Evolutionary conservation across 2,797 vertebrate genomes (phyloP), one percentile per base, ranked within the genome.

Genomic region (Sebastes ruberrimus): DNA sequence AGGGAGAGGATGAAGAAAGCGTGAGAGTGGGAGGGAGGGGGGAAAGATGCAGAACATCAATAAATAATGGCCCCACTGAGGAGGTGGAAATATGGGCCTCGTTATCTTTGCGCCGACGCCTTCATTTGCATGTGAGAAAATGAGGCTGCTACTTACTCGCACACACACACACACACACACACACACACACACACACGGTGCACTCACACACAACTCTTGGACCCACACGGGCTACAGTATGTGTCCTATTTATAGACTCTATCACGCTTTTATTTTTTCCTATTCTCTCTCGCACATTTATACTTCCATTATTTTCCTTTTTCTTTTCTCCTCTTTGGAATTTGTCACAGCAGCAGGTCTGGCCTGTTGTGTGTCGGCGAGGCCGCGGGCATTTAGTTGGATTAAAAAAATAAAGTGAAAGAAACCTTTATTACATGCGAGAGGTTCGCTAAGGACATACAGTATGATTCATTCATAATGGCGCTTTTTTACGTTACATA

Each of bases 11-110:
- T 88, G 93, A 95, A 92, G 92, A 93, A 92, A 93, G 93, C 78
- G 81, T 86, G 88, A 92, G 91, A 90, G 89, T 63, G 82, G 87
- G 89, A 93, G 91, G 90, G 92, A 87, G 89, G 74, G 82, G 90
- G 88, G 88, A 82, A 88, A 90, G 95, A 93, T 94, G 95, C 94
- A 94, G 93, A 95, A 95, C 96, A 96, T 96, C 95, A 96, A 96
- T 96, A 96, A 96, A 95, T 96, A 96, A 96, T 96, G 95, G 95
- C 92, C 95, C 91, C 91, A 90, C 92, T 93, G 95, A 96, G 93
- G 94, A 95, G 95, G 94, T 95, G 94, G 93, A 95, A 95, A 95
- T 95, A 95, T 95, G 93, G 94, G 92, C 93, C 94, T 96, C 94
- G 94, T 96, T 96, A 96, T 95, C 93, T 92, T 92, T 93, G 94